Base-by-base conservation (phyloP, 1,140 invertebrate genomes). In the Drosophila repleta region DNA sequence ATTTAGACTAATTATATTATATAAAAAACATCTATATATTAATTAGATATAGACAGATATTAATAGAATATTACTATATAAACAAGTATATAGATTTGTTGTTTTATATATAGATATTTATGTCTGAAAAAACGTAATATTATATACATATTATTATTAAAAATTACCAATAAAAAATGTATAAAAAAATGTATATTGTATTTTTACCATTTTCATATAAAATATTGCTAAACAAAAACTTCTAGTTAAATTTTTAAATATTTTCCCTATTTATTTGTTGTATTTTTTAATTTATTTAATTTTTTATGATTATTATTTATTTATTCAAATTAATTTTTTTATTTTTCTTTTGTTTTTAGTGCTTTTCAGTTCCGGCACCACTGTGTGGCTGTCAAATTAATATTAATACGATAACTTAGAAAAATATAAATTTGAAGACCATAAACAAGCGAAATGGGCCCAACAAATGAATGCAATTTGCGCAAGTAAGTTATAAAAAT, bases 401-500 rank as follows among this genome's bases (percentile, higher is more conserved):
- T 69, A 69, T 69, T 60, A 74, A 82, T 69, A 64, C 17, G 46
- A 65, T 53, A 65, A 61, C 51, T 70, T 45, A 1, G 2, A 46
- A 48, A 41, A 45, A 37, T 35, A 51, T 45, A 39, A 35, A 76
- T 56, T 43, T 29, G 61, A 29, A 32, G 4, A 51, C 17, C 24
- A 49, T 29, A 32, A 11, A 4, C 56, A 24, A 55, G 43, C 26
- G 46, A 68, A 69, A 55, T 64, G 24, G 29, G 15, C 45, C 43
- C 60, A 74, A 74, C 55, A 84, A 74, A 79, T 84, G 60, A 70
- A 70, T 70, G 61, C 73, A 80, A 79, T 79, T 79, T 83, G 29
- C 45, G 45, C 17, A 62, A 46, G 49, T 65, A 74, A 75, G 64
- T 62, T 69, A 51, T 46, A 48, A 60, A 67, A 77, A 74, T 63